Evolutionary conservation across 2,797 vertebrate genomes (phyloP).

Genomic region (Channa striata): DNA sequence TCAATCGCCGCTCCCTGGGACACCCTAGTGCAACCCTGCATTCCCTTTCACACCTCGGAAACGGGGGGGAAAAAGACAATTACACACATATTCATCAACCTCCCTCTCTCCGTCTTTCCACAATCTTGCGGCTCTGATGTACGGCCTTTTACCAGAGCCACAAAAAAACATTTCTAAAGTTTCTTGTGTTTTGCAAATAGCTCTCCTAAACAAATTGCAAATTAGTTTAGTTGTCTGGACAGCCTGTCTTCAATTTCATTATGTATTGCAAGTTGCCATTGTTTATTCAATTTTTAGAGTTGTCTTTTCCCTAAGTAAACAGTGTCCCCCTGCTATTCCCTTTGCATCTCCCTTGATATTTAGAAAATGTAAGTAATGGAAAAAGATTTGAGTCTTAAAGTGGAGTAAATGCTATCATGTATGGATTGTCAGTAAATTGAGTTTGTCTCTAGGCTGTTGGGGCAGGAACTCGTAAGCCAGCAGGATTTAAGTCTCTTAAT

Average conservation of each 20-base stretch:
- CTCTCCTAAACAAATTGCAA: slow-evolving; percentile 63
- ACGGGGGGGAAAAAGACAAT: slow-evolving; percentile 78
- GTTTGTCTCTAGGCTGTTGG: slow-evolving; percentile 80
- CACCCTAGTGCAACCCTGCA: slow-evolving; percentile 75
- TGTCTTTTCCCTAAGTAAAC: slow-evolving; percentile 63
- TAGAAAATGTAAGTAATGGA: slow-evolving; percentile 79
- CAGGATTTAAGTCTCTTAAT: slow-evolving; percentile 83
- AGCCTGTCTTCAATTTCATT: slow-evolving; percentile 63
- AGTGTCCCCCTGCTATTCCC: slow-evolving; percentile 58
- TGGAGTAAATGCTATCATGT: slow-evolving; percentile 81
- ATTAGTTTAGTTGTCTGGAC: slow-evolving; percentile 71
- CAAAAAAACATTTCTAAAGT: slow-evolving; percentile 65
- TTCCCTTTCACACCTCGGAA: slow-evolving; percentile 86
- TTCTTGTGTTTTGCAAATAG: slow-evolving; percentile 64
- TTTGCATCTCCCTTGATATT: slow-evolving; percentile 73
- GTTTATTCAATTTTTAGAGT: slow-evolving; percentile 65
- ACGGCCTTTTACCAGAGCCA: slow-evolving; percentile 56
- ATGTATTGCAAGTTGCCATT: slow-evolving; percentile 56
- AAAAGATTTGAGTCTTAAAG: slow-evolving; percentile 78
- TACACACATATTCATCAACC: slow-evolving; percentile 80
- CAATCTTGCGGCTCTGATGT: slow-evolving; percentile 59
- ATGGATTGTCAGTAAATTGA: slow-evolving; percentile 82
- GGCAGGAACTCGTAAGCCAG: slow-evolving; percentile 77
- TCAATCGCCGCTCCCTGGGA: slow-evolving; percentile 84
- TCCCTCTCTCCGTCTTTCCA: slow-evolving; percentile 58